A percentile compares a stretch with the other conserved stretches of the same genome.
Evolutionary conservation across 30 jellyfish, hydroid and myxozoan species (phyloP).

Genomic region (Mastigias papua): DNA sequence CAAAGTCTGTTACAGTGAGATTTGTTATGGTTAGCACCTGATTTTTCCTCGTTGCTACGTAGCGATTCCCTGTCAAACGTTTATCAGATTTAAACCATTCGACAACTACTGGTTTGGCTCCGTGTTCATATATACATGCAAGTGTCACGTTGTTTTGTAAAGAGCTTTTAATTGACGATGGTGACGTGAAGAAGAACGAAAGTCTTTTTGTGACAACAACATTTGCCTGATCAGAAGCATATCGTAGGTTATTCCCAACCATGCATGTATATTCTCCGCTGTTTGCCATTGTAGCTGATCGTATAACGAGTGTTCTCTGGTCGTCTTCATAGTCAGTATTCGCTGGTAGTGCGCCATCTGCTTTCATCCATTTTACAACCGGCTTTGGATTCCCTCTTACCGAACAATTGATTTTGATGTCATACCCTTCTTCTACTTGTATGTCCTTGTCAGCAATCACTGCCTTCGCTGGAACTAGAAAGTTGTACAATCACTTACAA

Average conservation of each 20-base stretch:
- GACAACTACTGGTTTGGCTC: conserved; percentile 18
- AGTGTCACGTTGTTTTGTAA: neutral
- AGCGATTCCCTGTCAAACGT: neutral
- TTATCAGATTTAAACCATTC: conserved; percentile 26
- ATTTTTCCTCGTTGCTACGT: neutral
- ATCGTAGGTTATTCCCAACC: neutral
- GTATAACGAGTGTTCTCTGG: neutral
- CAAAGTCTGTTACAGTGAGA: neutral
- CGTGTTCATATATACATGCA: conserved; percentile 20
- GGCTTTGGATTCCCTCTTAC: conserved; percentile 39
- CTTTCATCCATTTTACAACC: conserved; percentile 8
- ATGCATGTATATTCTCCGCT: conserved; percentile 27
- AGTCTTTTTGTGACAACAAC: conserved; percentile 11
- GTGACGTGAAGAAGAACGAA: conserved; percentile 17
- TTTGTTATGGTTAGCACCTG: neutral
- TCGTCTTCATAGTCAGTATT: neutral
- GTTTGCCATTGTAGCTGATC: neutral
- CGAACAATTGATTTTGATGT: conserved; percentile 17
- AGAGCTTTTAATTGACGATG: neutral
- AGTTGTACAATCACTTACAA: too few relatives aligned
- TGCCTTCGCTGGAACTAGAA: conserved; percentile 21
- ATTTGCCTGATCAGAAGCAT: neutral
- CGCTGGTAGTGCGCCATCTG: neutral
- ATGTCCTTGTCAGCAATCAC: neutral
- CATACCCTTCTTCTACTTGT: conserved; percentile 23